These are phyloP conservation scores for Bradypodion ventrale DNA, from an alignment of 2,797 vertebrate species.

Conservation along the genomic window DNA sequence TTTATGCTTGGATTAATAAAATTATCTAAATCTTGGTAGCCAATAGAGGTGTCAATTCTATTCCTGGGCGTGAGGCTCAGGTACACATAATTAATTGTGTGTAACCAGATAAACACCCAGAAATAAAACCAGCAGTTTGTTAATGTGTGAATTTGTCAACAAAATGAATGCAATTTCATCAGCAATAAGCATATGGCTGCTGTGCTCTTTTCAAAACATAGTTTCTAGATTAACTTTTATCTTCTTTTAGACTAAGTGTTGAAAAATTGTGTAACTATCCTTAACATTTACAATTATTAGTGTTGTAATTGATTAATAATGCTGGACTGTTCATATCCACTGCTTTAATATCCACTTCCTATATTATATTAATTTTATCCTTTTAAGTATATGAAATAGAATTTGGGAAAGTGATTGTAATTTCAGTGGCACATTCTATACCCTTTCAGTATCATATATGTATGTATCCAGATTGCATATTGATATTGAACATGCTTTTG, in stretches of 20 bases:
- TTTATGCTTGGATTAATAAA: no score
- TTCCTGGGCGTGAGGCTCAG: no score
- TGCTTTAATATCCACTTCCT: not conserved
- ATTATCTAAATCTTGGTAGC: no score
- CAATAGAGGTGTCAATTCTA: no score
- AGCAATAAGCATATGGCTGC: no score
- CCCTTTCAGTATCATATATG: not conserved
- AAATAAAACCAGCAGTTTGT: no score
- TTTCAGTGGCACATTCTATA: not conserved
- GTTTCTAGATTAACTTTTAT: not conserved
- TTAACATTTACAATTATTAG: not conserved
- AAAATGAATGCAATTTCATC: no score
- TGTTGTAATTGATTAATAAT: not conserved
- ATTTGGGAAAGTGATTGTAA: not conserved
- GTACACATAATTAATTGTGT: no score
- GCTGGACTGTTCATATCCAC: not conserved
- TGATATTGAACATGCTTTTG: not conserved
- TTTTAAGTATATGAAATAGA: not conserved
- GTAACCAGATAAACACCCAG: no score
- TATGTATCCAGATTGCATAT: not conserved
- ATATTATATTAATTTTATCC: not conserved
- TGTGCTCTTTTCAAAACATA: not conserved
- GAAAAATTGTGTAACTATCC: not conserved
- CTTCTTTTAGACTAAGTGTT: not conserved
- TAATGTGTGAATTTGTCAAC: no score